Conservation (phyloP, 2,888 invertebrate species). For the Halictus ligatus region DNA sequence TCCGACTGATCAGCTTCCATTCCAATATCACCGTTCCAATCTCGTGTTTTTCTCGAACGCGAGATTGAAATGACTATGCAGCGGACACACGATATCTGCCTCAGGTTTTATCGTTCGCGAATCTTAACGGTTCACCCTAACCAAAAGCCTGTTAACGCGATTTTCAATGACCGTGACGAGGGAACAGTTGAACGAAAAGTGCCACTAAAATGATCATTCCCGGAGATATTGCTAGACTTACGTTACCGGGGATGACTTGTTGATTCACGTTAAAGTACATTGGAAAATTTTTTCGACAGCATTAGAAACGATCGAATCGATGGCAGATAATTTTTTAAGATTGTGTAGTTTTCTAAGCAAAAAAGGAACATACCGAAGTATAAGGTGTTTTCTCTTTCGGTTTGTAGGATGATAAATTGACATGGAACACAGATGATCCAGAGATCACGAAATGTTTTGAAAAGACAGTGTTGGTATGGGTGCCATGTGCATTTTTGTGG, state of each 20-base stretch:
- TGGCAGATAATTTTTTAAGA: neutral
- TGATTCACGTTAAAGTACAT: neutral
- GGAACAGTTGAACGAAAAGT: neutral
- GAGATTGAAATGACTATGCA: neutral
- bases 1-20: neutral
- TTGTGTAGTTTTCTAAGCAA: neutral
- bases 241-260: neutral
- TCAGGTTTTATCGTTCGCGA: too few relatives aligned
- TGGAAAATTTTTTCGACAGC: neutral
- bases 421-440: slow-evolving; percentile 93
- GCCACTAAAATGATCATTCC: neutral
- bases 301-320: neutral
- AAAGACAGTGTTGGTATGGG: slow-evolving; percentile 95
- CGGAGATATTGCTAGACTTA: neutral
- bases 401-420: slow-evolving; percentile 89
- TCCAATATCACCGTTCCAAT: neutral
- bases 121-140: too few relatives aligned
- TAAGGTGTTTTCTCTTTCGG: neutral
- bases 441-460: slow-evolving; percentile 96
- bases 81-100: neutral
- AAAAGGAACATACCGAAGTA: neutral
- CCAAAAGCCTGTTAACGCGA: neutral
- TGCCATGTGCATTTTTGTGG: slow-evolving; percentile 94
- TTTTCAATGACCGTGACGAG: neutral
- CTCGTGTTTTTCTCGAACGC: neutral